These are phyloP conservation scores for Edolisoma coerulescens DNA, from an alignment of 2,113 vertebrate genomes.

Conservation along the genomic window DNA sequence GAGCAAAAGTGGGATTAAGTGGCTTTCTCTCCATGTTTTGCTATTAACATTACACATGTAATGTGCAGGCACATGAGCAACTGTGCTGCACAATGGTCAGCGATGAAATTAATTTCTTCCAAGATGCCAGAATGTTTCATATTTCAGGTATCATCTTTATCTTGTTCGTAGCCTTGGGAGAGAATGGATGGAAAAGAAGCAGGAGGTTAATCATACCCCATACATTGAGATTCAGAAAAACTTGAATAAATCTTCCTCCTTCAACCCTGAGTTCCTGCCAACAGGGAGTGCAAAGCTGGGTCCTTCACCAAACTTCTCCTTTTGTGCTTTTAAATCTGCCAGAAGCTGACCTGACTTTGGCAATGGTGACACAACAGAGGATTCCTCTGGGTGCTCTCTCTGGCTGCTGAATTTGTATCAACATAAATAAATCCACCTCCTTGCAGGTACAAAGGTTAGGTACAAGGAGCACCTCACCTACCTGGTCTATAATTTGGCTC, in stretches of 20 bases:
- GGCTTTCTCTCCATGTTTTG: constrained; percentile 26
- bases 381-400: not conserved
- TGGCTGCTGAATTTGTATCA: not conserved
- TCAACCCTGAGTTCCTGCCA: not conserved
- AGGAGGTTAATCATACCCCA: not conserved
- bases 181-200: not conserved
- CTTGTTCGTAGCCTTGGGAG: not conserved
- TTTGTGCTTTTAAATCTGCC: not conserved
- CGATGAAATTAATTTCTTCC: not conserved
- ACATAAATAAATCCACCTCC: not conserved
- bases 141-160: not conserved
- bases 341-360: not conserved
- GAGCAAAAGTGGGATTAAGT: constrained; percentile 29
- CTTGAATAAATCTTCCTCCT: not conserved
- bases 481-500: not conserved
- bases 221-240: not conserved
- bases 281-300: not conserved
- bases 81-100: not conserved
- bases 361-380: not conserved
- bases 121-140: not conserved
- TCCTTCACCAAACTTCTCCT: not conserved
- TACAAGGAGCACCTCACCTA: not conserved
- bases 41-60: constrained; percentile 20
- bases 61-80: constrained; percentile 2
- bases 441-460: not conserved